A percentile compares a stretch with the other conserved stretches of the same genome.
phyloP scores from a whole-genome alignment of 1,140 invertebrate genomes.

The Calliopsis andreniformis region DNA sequence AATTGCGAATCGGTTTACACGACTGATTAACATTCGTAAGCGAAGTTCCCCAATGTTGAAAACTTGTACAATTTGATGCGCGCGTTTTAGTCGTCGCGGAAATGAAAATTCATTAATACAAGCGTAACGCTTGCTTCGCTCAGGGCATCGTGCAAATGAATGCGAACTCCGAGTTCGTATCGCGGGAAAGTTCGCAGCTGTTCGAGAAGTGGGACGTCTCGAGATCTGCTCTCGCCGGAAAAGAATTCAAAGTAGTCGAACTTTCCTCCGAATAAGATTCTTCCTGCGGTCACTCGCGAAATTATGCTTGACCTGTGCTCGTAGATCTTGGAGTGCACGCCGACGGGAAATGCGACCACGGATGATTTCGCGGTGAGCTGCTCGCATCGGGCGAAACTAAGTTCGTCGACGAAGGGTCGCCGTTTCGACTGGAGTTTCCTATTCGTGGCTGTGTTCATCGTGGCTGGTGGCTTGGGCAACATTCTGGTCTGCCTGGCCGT shows the following conservation, averaged over 20 bases:
- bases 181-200: neutral
- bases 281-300: too few relatives aligned
- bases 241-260: too few relatives aligned
- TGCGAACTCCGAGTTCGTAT: neutral
- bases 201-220: neutral
- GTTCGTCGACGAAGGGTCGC: slow-evolving; percentile 38
- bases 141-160: neutral
- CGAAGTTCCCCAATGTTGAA: neutral
- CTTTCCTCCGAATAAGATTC: too few relatives aligned
- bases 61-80: neutral
- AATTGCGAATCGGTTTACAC: slow-evolving; percentile 5
- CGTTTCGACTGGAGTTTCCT: slow-evolving; percentile 88
- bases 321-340: slow-evolving; percentile 67
- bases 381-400: slow-evolving; percentile 46
- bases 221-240: too few relatives aligned
- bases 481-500: slow-evolving; percentile 95
- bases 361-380: slow-evolving; percentile 65
- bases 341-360: slow-evolving; percentile 47
- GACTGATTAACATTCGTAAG: slow-evolving; percentile 7
- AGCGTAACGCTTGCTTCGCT: neutral
- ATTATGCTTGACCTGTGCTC: neutral
- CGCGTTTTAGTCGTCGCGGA: neutral
- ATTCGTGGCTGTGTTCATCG: slow-evolving; percentile 90
- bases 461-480: slow-evolving; percentile 94
- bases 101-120: slow-evolving; percentile 2